A percentile compares a stretch with the other conserved stretches of the same genome.
Evolutionary conservation across 2,113 vertebrate species (phyloP).

Genomic region (Neogale vison): DNA sequence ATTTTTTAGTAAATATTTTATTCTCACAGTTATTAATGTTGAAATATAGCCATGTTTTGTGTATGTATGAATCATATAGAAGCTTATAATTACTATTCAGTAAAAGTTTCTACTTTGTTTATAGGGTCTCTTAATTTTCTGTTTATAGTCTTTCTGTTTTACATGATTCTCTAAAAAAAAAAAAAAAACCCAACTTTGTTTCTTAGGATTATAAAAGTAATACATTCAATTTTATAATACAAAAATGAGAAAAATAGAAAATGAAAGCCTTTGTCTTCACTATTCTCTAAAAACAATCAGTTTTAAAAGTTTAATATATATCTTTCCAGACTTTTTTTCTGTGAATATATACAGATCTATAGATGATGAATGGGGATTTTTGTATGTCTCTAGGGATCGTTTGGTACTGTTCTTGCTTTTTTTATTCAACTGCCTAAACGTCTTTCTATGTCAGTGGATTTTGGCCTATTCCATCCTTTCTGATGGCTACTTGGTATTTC

Average conservation of each 20-base stretch:
- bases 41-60: conserved; percentile 13
- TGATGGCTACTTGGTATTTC: conserved; percentile 21
- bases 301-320: conserved; percentile 65
- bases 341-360: not conserved
- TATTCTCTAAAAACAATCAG: conserved; percentile 47
- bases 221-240: conserved; percentile 68
- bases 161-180: not conserved
- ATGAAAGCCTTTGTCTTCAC: conserved; percentile 39
- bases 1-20: conserved; percentile 42
- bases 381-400: not conserved
- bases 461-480: not conserved
- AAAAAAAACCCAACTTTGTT: not conserved
- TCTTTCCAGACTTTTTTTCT: conserved; percentile 77
- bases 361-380: not conserved
- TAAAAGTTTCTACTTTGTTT: conserved; percentile 40
- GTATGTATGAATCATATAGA: not conserved
- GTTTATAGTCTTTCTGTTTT: conserved; percentile 7
- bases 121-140: not conserved
- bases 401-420: conserved; percentile 21
- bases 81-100: not conserved
- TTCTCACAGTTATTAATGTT: conserved; percentile 19
- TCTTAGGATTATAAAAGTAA: conserved; percentile 76
- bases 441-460: not conserved
- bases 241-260: conserved; percentile 48
- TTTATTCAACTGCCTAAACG: not conserved